Percentiles rank a stretch among this genome's conserved stretches.
phyloP scores from a whole-genome alignment of 2,113 vertebrate genomes.

The Pollimyrus isidori region DNA sequence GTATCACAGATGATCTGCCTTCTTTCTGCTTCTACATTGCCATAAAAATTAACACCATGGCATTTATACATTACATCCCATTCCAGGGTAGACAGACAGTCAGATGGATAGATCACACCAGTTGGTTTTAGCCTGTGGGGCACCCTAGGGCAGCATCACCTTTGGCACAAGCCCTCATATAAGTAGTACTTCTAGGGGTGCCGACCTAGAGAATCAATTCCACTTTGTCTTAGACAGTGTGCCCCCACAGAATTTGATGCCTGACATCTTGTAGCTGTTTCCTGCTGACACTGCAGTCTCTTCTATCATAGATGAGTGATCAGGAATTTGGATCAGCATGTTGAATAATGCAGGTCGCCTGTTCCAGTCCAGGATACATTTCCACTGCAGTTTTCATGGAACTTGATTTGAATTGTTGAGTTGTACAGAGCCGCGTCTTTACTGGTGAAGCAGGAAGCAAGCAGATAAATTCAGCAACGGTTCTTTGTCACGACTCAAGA shows the following conservation, averaged over 20 bases:
- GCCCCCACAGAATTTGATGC: neutral
- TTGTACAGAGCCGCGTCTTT: neutral
- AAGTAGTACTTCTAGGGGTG: neutral
- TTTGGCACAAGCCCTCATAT: neutral
- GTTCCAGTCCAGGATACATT: neutral
- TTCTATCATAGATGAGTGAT: neutral
- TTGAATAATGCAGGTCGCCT: neutral
- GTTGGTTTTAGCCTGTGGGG: neutral
- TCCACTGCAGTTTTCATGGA: neutral
- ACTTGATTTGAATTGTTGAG: neutral
- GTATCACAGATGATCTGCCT: neutral
- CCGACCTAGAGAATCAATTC: neutral
- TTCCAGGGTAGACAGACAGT: neutral
- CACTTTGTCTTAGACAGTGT: neutral
- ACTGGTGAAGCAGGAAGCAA: neutral
- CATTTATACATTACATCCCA: neutral
- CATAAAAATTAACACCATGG: neutral
- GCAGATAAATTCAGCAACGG: neutral
- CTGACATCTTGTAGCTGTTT: neutral
- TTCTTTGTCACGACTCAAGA: too few relatives aligned
- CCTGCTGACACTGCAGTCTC: neutral
- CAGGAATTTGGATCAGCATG: neutral
- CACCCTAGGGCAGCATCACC: neutral
- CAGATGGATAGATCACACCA: neutral
- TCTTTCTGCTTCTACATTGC: neutral